A percentile compares a stretch with the other conserved stretches of the same genome.
Conservation (phyloP, 2,113 vertebrate species). For the Mustela nigripes region DNA sequence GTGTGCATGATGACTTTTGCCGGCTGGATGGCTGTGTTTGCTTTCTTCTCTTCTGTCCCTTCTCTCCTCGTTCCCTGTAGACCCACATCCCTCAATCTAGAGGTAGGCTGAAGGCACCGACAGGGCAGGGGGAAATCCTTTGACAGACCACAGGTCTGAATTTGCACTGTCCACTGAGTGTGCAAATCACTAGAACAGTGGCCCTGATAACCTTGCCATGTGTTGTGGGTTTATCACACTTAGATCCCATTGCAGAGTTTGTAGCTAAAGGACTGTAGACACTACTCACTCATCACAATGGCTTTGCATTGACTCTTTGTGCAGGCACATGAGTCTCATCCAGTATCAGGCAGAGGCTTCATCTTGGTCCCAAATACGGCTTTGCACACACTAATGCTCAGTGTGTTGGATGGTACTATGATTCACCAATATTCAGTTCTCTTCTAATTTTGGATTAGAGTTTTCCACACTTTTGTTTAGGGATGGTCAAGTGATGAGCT, state of each 20-base stretch:
- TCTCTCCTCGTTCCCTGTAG: neutral
- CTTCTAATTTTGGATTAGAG: neutral
- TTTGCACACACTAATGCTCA: neutral
- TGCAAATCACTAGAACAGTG: neutral
- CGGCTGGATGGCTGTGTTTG: neutral
- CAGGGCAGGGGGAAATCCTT: neutral
- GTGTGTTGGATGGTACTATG: fast-evolving
- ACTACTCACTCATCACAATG: fast-evolving
- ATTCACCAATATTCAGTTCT: neutral
- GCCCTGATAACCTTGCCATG: fast-evolving
- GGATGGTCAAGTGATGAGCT: neutral
- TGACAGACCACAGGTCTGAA: neutral
- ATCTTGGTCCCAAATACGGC: neutral
- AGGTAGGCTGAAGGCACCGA: neutral
- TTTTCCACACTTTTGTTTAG: neutral
- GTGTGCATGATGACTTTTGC: neutral
- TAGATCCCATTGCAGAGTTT: neutral
- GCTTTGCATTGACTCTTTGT: fast-evolving
- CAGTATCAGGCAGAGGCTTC: neutral
- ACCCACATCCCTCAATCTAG: neutral
- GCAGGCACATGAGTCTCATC: neutral
- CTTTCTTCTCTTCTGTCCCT: neutral
- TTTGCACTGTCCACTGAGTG: neutral
- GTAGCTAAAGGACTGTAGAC: neutral
- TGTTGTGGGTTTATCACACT: neutral